Conservation (phyloP, 1,140 invertebrate species). For the Hirudo medicinalis region DNA sequence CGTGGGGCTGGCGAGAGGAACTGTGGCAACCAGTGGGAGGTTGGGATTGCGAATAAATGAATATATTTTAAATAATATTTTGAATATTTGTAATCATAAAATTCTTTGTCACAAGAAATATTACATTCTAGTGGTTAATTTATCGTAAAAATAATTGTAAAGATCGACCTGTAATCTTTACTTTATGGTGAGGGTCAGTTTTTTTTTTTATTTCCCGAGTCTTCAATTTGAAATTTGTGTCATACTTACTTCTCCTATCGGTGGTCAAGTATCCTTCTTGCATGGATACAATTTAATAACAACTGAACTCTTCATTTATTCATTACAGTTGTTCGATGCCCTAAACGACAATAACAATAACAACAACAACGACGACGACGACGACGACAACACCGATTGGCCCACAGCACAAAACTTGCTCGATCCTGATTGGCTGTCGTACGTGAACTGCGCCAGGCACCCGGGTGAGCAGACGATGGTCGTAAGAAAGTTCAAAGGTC, state of each 20-base stretch:
- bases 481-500: conserved; percentile 32
- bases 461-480: conserved; percentile 39
- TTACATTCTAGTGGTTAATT: too few relatives aligned
- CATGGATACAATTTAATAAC: background rate
- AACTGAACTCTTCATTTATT: background rate
- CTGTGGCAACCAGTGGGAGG: too few relatives aligned
- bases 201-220: background rate
- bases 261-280: background rate
- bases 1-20: too few relatives aligned
- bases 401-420: background rate
- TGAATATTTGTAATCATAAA: too few relatives aligned
- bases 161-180: background rate
- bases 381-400: background rate
- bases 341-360: background rate
- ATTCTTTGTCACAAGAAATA: too few relatives aligned
- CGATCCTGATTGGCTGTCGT: conserved; percentile 35
- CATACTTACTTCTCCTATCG: too few relatives aligned
- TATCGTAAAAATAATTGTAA: too few relatives aligned
- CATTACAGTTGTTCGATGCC: background rate
- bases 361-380: background rate
- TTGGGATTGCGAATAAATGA: too few relatives aligned
- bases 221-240: too few relatives aligned
- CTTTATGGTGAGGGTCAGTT: background rate
- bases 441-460: conserved; percentile 39
- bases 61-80: too few relatives aligned